Base-by-base conservation (phyloP, 2,113 vertebrate species). In the Rutilus rutilus region DNA sequence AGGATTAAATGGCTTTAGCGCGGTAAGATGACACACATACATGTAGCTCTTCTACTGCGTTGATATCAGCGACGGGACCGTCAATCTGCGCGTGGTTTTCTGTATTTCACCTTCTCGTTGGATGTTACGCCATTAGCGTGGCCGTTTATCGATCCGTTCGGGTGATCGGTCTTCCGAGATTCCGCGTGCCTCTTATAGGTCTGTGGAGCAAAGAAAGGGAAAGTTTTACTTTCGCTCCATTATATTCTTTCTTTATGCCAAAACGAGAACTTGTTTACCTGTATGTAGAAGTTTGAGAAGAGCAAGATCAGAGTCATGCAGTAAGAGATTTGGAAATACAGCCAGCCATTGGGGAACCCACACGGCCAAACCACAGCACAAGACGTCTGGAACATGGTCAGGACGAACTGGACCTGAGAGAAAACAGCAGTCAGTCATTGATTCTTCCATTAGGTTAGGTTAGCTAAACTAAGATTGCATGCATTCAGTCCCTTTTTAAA, bases 281-380 rank as follows among this genome's bases (percentile, higher is more conserved):
- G 93, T 87, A 97, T 92, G 91, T 99, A 99, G 94, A 99, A 99
- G 93, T 99, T 99, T 85, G 94, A 92, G 94, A 99, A 99, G 91
- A 99, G 95, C 42, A 95, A 33, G 74, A 97, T 98, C 83, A 99
- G 95, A 17, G 96, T 96, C 90, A 98, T 92, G 96, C 97, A 97
- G 71, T 99, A 99, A 85, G 88, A 92, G n/a, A 97, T 97, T 93
- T 98, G 97, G 94, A 99, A 99, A 90, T 95, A 98, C 59, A 99
- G 93, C 98, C 98, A 99, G 0, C 97, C 95, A 54, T 92, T 93
- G 59, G 98, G 96, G 92, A 99, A 98, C 0, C 91, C 89, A 77
- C 98, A 99, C 0, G 96, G 97, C 97, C 97, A 98, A 85, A 97
- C 47, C 79, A 96, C 94, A 19, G 97, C 98, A 36, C 94, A 97